Conservation (phyloP, 2,113 vertebrate species). For the Sturnus vulgaris region DNA sequence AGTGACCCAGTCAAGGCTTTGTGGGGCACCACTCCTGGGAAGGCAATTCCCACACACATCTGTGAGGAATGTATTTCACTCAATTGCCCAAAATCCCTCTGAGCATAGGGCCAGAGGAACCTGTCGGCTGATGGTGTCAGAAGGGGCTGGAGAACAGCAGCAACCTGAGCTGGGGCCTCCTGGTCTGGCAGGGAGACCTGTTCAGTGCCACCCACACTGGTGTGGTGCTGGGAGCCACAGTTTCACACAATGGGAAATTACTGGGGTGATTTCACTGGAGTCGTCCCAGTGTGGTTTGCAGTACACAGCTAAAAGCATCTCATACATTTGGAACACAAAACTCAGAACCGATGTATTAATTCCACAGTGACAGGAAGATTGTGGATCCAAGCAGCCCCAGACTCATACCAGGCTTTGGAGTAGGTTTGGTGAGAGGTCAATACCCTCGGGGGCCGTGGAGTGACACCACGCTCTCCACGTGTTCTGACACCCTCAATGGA, state of each 20-base stretch:
- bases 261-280: not conserved
- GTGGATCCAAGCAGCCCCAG: not conserved
- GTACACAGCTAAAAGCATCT: not conserved
- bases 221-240: not conserved
- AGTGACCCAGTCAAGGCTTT: accelerated
- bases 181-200: not conserved
- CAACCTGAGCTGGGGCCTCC: not conserved
- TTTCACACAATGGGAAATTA: not conserved
- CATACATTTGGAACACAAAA: not conserved
- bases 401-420: not conserved
- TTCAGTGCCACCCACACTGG: not conserved
- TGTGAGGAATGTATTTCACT: not conserved
- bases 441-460: not conserved
- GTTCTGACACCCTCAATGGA: not conserved
- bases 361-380: not conserved
- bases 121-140: not conserved
- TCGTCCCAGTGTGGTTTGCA: not conserved
- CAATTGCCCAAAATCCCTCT: accelerated
- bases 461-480: not conserved
- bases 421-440: accelerated
- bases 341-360: not conserved
- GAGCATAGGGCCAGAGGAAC: not conserved
- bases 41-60: not conserved
- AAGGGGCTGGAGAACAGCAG: not conserved
- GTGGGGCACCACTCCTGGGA: not conserved